These are phyloP conservation scores for Mongoloraphidia duomilia DNA, from an alignment of 2,888 invertebrate species.

Conservation along the genomic window DNA sequence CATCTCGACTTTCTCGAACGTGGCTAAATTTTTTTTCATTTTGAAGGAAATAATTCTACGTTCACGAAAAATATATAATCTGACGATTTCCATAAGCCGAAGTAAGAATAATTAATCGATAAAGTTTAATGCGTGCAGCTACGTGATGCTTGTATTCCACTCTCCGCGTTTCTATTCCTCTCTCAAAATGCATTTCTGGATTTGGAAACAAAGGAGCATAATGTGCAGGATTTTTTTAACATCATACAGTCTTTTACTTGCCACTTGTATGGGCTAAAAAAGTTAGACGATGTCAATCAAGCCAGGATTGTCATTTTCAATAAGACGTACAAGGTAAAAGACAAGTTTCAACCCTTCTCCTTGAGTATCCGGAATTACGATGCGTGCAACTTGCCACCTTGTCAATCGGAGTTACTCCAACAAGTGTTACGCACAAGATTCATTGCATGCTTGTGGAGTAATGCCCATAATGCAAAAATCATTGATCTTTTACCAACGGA, in stretches of 20 bases:
- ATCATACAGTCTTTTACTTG: constrained; percentile 14
- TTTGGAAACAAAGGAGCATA: constrained; percentile 9
- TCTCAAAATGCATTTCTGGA: constrained; percentile 14
- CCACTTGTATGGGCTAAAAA: constrained; percentile 17
- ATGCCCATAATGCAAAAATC: constrained; percentile 15
- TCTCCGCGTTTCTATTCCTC: not conserved
- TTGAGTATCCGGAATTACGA: constrained; percentile 19
- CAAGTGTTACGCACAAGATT: constrained; percentile 19
- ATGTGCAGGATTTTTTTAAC: constrained; percentile 10
- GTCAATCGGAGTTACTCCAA: constrained; percentile 18
- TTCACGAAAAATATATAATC: constrained; percentile 9
- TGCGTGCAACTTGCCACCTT: constrained; percentile 18
- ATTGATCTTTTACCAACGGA: constrained; percentile 16
- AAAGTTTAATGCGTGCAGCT: not conserved
- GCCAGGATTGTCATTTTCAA: constrained; percentile 15
- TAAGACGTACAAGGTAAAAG: constrained; percentile 19
- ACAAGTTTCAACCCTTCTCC: constrained; percentile 16
- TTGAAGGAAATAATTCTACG: constrained; percentile 9
- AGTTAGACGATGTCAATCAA: constrained; percentile 16
- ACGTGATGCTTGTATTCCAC: too few relatives aligned
- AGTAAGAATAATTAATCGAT: not conserved
- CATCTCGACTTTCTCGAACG: constrained; percentile 9
- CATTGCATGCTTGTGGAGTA: constrained; percentile 19
- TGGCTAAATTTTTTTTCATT: constrained; percentile 10
- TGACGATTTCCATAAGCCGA: constrained; percentile 2